Base-by-base conservation (phyloP, 2,888 invertebrate genomes). In the Orchesella flavescens region DNA sequence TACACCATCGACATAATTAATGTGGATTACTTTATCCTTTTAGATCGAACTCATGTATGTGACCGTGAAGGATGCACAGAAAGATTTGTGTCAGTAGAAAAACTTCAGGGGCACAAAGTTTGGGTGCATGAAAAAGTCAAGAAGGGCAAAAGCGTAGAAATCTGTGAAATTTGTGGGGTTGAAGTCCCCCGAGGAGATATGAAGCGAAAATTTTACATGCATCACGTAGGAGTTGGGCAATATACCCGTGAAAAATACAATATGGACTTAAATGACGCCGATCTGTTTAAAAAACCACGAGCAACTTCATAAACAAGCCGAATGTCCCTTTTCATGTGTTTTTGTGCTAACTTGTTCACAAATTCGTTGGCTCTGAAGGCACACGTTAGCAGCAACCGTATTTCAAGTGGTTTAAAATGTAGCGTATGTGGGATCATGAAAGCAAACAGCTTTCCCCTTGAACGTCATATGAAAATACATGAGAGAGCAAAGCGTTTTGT, bases 341-440 rank as follows among this genome's bases (percentile, higher is more conserved):
- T 61, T 5, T 77, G 77, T 23, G 0, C 17, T 13, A 55, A 13
- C 0, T 12, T 76, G 13, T 68, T 59, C 19, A 59, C 77, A 15
- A 69, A 69, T 49, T 77, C 77, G 1, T n/a, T 57, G 15, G 77
- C 68, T 15, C 68, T 77, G 13, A 77, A 69, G 49, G n/a, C 17
- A 2, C 77, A 77, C 23, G 77, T 77, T 1, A 43, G 9, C 5
- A 59, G 69, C 23, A 68, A 77, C 44, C 77, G 69, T 61, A n/a
- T 68, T 15, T 63, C 59, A 7, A 77, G 69, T 19, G 68, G 77
- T 4, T 17, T 77, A 4, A 77, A 77, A 69, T 77, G 77, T 49
- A 23, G 19, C 7, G 43, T 69, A n/a, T 77, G 77, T 46, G 77
- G 77, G n/a, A 69, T 69, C 19, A 77, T 69, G 69, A 77, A 77